Evolutionary conservation across 2,797 vertebrate species (phyloP), one percentile per base, ranked within the genome.

Genomic region (Mastacembelus armatus): DNA sequence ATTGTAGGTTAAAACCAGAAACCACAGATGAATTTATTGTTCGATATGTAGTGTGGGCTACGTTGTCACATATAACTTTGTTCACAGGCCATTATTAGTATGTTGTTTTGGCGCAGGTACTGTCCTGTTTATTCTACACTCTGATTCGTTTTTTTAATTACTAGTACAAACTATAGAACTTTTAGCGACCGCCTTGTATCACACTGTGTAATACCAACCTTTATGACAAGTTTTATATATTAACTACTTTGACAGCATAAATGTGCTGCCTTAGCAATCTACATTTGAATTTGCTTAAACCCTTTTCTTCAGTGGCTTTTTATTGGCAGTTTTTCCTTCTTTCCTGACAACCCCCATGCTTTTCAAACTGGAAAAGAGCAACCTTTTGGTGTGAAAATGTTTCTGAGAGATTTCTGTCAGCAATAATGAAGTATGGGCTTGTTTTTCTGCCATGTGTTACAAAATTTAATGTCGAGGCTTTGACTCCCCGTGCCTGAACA

Each of bases 1-100:
- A 11, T 36, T 66, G 48, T 36, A 69, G 55, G n/a, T 72, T 56
- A 50, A 70, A 71, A 59, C 24, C 32, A 50, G 39, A 68, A 18
- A 50, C 58, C 43, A 40, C 39, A 71, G 57, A 83, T 83, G 77
- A 80, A 80, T 85, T 63, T 36, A 26, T 43, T 77, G 18, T 58
- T 77, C 14, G 80, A 27, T 80, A 49, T 78, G 32, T 67, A 36
- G 35, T 50, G 12, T 66, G 63, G 9, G 38, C 65, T 74, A 61
- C 33, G 68, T 67, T 74, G 45, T 59, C 36, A 75, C 62, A 64
- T 57, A 10, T 35, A 67, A 48, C 55, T 62, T 73, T 78, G 43
- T 60, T 12, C 44, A 39, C 15, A 64, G 19, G 60, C 15, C 29
- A 44, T 60, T 63, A 24, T 57, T 52, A 49, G 16, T 36, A 50